Evolutionary conservation across 2,797 vertebrate genomes (phyloP).

Genomic region (Diceros bicornis): DNA sequence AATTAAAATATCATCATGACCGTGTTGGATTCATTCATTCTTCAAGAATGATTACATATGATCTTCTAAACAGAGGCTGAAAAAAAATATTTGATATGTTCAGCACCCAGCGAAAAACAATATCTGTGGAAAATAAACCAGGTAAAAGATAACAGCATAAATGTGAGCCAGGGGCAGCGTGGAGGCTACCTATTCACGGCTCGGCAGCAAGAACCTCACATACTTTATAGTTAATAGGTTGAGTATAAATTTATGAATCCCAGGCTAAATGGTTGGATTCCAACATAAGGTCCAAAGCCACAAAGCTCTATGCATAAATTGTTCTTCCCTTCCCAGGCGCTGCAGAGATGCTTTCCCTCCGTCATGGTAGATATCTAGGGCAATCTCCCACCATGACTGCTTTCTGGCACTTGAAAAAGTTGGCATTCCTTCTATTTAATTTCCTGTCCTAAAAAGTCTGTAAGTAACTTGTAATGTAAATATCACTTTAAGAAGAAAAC

Average conservation of each 20-base stretch:
- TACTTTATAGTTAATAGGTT: background rate
- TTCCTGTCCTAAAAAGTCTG: background rate
- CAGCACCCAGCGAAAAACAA: background rate
- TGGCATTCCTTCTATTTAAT: background rate
- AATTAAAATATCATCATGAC: background rate
- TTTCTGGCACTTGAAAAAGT: background rate
- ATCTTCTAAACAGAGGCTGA: background rate
- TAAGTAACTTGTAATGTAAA: background rate
- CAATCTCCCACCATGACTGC: background rate
- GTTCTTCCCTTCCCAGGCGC: background rate
- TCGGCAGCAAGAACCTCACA: background rate
- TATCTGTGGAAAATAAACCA: background rate
- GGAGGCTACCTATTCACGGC: background rate
- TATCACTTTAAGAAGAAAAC: background rate
- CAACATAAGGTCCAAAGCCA: background rate
- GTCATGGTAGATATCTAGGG: background rate
- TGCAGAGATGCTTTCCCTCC: background rate
- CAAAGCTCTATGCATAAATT: background rate
- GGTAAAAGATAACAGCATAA: background rate
- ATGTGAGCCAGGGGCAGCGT: background rate
- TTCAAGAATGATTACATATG: background rate
- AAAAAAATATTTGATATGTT: background rate
- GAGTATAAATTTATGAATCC: background rate
- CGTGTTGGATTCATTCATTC: background rate
- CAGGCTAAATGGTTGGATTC: background rate